phyloP scores from a whole-genome alignment of 2,113 vertebrate species.

The Setophaga kirtlandii region DNA sequence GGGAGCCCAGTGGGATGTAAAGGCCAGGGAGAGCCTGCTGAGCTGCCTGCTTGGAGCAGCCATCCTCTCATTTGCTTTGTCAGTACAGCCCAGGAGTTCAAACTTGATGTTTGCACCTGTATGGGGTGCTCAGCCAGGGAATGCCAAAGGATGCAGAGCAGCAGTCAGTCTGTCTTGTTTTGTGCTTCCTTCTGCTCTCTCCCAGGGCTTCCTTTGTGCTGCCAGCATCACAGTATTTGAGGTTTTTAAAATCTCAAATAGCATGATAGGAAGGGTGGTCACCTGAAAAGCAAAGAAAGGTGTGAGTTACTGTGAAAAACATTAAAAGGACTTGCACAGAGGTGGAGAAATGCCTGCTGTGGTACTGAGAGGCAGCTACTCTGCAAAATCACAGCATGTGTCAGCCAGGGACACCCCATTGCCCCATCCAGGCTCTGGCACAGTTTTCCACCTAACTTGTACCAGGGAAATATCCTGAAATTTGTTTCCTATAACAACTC shows the following conservation, averaged over 20 bases:
- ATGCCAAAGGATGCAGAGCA: not conserved
- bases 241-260: not conserved
- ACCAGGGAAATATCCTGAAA: not conserved
- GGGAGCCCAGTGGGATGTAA: not conserved
- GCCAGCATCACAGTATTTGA: not conserved
- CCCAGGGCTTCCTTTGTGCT: not conserved
- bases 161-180: not conserved
- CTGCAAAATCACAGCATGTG: not conserved
- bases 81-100: not conserved
- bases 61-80: not conserved
- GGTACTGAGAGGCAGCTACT: not conserved
- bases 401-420: not conserved
- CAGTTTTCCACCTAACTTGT: not conserved
- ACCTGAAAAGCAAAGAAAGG: not conserved
- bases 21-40: not conserved
- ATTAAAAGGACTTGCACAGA: not conserved
- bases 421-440: not conserved
- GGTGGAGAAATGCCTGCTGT: not conserved
- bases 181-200: not conserved
- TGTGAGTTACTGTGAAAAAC: not conserved
- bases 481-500: not conserved
- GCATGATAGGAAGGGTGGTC: not conserved
- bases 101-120: not conserved
- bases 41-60: not conserved
- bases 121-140: rapidly evolving